Base-by-base conservation (phyloP, 2,113 vertebrate species). In the Myodes glareolus region DNA sequence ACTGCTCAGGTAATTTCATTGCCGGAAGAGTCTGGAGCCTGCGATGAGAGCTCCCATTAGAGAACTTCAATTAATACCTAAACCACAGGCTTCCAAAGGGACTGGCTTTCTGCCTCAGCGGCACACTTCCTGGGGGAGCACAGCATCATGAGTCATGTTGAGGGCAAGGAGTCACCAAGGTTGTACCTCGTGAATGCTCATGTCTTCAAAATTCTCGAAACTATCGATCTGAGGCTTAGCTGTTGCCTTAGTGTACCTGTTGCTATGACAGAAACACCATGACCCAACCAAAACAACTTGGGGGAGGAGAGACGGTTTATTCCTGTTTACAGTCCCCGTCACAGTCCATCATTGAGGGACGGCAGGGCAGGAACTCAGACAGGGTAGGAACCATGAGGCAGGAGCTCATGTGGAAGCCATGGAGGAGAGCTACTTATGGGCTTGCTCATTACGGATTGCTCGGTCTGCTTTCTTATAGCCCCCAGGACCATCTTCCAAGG, bases 1-100 rank as follows among this genome's bases (percentile, higher is more conserved):
- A 94, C 97, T 97, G 97, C 92, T 98, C 97, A 96, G 75, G 29
- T 98, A 98, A 98, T 99, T 97, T 98, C 97, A 98, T 98, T 98
- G 97, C 86, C 77, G 96, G 97, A 96, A 93, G 90, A 97, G 98
- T 98, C 98, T 98, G 98, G 98, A 98, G 98, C 97, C 98, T 98
- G 97, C 95, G 81, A 92, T 98, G 98, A 98, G 95, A 97, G 98
- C 97, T 98, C 96, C 97, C 97, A 98, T 98, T 98, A 98, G 97
- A 98, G 98, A 98, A 98, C 94, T 95, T 93, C 97, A 97, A 98
- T 98, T 97, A 96, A 97, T 98, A 98, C 95, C 97, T 98, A 97
- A 98, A 97, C 98, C 94, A 97, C 97, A 96, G 86, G 92, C 96
- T 98, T 70, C 96, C 96, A 21, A 42, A 63, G 90, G 77, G 29